phyloP scores from a whole-genome alignment of 2,797 vertebrate genomes.

The Cryptoblepharus egeriae region DNA sequence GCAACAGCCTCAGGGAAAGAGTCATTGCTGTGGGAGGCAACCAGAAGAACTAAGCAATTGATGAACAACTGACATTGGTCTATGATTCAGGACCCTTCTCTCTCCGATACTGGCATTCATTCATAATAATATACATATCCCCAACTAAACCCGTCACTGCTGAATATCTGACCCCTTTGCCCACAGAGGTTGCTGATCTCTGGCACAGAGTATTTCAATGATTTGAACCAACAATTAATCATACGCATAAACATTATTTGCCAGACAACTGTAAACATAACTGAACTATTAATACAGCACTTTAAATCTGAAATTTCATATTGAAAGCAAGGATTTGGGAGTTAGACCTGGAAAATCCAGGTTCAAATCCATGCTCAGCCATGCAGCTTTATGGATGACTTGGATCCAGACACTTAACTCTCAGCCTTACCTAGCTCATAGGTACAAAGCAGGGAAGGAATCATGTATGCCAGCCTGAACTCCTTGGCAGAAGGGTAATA shows the following conservation, averaged over 20 bases:
- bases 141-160: not conserved
- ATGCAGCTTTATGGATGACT: no score
- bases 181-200: no score
- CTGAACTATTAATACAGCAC: not conserved
- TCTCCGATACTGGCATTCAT: not conserved
- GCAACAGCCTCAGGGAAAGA: not conserved
- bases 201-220: not conserved
- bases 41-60: not conserved
- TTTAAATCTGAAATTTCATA: not conserved
- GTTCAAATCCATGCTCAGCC: no score
- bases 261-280: not conserved
- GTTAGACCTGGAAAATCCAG: no score
- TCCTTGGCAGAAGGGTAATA: no score
- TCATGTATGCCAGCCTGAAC: no score
- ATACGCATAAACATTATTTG: not conserved
- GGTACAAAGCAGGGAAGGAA: no score
- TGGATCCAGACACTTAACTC: no score
- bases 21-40: not conserved
- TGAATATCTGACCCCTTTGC: no score
- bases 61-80: not conserved
- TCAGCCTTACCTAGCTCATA: no score
- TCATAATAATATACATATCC: not conserved
- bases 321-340: not conserved
- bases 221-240: not conserved
- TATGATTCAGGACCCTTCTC: not conserved